Conservation (phyloP, 2,888 invertebrate species). For the Steinernema carpocapsae region DNA sequence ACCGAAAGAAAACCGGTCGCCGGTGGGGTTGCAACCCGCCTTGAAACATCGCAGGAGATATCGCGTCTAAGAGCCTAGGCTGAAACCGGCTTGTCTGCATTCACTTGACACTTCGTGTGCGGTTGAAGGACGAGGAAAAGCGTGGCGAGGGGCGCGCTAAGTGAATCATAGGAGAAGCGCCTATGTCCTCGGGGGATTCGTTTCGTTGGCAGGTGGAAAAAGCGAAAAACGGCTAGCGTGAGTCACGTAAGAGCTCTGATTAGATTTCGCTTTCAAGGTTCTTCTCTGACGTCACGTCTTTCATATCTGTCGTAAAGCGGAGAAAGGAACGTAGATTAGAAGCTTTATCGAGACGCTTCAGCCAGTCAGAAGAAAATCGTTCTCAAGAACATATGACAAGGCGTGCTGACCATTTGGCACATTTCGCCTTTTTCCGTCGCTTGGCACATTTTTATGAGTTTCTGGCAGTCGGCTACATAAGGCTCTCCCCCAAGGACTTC, state of each 20-base stretch:
- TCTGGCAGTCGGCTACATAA: background rate
- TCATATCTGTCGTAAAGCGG: background rate
- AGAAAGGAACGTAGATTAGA: background rate
- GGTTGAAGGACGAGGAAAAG: background rate
- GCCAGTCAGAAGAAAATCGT: background rate
- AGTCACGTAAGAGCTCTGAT: background rate
- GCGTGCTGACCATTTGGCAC: background rate
- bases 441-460: background rate
- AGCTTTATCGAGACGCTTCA: background rate
- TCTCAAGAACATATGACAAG: background rate
- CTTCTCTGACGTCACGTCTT: background rate
- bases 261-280: background rate
- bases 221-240: background rate
- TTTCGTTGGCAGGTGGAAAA: background rate
- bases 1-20: background rate
- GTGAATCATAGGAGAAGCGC: background rate
- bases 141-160: background rate
- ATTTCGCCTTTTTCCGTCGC: background rate
- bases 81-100: background rate
- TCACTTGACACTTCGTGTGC: no score
- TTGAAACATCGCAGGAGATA: conserved; percentile 7
- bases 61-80: background rate
- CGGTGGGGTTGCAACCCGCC: conserved; percentile 28
- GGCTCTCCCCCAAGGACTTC: background rate
- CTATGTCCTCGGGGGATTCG: background rate